Percentiles rank a stretch among this genome's conserved stretches.
Evolutionary conservation across 2,888 invertebrate genomes (phyloP).

Genomic region (Zygogramma bicolorata): DNA sequence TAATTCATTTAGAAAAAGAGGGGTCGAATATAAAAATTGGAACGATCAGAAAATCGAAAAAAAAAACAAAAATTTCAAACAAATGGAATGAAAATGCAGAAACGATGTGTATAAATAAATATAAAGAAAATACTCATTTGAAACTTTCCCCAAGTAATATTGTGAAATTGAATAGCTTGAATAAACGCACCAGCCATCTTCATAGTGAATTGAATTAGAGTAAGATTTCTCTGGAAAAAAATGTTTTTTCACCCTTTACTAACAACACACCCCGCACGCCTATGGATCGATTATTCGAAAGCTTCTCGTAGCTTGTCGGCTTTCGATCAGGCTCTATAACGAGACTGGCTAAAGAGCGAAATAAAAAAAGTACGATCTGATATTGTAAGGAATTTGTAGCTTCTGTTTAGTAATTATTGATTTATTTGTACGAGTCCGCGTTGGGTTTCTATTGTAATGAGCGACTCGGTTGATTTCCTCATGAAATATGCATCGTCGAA

Average conservation of each 20-base stretch:
- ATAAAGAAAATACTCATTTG: too few species aligned
- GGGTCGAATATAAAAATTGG: too few species aligned
- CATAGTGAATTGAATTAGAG: too few species aligned
- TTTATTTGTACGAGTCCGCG: constrained; percentile 28
- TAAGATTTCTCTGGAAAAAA: too few species aligned
- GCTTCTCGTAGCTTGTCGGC: constrained; percentile 30
- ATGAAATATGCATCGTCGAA: constrained; percentile 1
- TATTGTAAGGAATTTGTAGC: constrained; percentile 44
- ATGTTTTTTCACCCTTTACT: not conserved
- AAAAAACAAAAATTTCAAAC: too few species aligned
- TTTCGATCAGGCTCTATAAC: constrained; percentile 35
- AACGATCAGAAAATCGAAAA: too few species aligned
- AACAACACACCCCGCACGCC: not conserved
- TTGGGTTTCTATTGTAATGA: constrained; percentile 18
- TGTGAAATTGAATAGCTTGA: too few species aligned
- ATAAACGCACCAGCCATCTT: too few species aligned
- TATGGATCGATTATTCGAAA: constrained; percentile 24
- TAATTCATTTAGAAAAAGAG: too few species aligned
- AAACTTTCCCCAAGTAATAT: too few species aligned
- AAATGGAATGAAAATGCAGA: too few species aligned
- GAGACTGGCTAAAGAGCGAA: constrained; percentile 32
- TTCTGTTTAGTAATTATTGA: constrained; percentile 45
- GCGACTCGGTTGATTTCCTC: not conserved
- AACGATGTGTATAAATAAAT: too few species aligned
- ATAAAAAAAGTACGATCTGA: constrained; percentile 36